Percentiles rank a stretch among this genome's conserved stretches.
Conservation (phyloP, 1,140 invertebrate species). For the Cydia fagiglandana region DNA sequence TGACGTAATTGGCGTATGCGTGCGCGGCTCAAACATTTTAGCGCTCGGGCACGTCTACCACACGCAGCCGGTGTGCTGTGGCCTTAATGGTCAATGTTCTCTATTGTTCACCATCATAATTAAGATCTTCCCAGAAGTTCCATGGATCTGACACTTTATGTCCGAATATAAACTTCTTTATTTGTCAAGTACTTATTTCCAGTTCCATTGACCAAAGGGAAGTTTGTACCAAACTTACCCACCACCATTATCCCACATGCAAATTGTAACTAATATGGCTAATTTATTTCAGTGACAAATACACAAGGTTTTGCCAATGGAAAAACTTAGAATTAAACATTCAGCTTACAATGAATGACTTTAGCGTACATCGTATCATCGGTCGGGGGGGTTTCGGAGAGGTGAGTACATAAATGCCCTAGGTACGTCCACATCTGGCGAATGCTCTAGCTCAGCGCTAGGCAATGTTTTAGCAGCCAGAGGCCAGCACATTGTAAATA, state of each 20-base stretch:
- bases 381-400: constrained; percentile 99
- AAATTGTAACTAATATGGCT: constrained; percentile 36
- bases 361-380: constrained; percentile 99
- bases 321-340: constrained; percentile 99
- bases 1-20: no score
- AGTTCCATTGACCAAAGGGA: no score
- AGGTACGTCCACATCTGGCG: no score
- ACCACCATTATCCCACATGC: not conserved
- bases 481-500: no score
- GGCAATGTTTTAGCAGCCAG: no score
- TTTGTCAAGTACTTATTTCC: no score
- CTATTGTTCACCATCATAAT: not conserved
- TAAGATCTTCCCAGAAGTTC: no score
- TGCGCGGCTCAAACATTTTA: no score
- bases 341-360: constrained; percentile 99
- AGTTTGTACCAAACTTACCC: not conserved
- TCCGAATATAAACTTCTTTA: no score
- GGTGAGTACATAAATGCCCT: constrained; percentile 50
- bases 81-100: not conserved
- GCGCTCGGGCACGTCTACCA: no score
- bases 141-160: no score
- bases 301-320: constrained; percentile 99
- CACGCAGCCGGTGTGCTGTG: not conserved
- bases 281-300: constrained; percentile 94
- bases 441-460: no score